phyloP scores from a whole-genome alignment of 2,113 vertebrate genomes.

The Lonchura striata region DNA sequence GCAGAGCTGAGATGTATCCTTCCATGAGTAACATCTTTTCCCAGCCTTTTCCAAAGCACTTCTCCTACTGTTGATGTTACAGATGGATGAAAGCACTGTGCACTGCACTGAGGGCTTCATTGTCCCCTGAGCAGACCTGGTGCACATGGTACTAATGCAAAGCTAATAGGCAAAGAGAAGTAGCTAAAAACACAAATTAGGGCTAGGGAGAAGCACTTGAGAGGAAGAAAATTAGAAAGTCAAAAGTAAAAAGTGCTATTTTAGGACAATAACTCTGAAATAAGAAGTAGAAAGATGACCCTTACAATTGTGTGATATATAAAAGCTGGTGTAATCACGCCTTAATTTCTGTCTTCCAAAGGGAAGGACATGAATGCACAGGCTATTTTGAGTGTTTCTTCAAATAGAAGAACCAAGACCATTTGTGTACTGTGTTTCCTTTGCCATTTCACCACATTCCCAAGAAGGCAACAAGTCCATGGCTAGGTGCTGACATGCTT shows the following conservation, averaged over 20 bases:
- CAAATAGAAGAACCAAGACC: neutral
- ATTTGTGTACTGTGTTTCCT: neutral
- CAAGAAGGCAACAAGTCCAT: neutral
- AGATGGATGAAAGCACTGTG: neutral
- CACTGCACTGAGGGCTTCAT: neutral
- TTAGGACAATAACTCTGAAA: neutral
- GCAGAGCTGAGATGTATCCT: neutral
- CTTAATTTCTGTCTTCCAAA: neutral
- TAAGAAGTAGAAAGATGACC: neutral
- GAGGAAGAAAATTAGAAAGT: neutral
- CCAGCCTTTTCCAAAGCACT: neutral
- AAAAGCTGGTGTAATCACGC: fast-evolving
- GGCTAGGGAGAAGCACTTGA: neutral
- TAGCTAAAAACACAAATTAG: neutral
- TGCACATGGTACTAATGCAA: neutral
- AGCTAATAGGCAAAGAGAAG: neutral
- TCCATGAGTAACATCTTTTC: neutral
- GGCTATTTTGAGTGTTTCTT: neutral
- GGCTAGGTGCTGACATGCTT: neutral
- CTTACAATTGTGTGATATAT: neutral
- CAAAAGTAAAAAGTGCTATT: neutral
- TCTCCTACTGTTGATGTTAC: fast-evolving
- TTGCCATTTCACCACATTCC: neutral
- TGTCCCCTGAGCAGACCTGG: neutral
- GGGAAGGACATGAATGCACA: neutral